A percentile compares a stretch with the other conserved stretches of the same genome.
phyloP scores from a whole-genome alignment of 2,888 invertebrate genomes.

The Amphipyra berbera region DNA sequence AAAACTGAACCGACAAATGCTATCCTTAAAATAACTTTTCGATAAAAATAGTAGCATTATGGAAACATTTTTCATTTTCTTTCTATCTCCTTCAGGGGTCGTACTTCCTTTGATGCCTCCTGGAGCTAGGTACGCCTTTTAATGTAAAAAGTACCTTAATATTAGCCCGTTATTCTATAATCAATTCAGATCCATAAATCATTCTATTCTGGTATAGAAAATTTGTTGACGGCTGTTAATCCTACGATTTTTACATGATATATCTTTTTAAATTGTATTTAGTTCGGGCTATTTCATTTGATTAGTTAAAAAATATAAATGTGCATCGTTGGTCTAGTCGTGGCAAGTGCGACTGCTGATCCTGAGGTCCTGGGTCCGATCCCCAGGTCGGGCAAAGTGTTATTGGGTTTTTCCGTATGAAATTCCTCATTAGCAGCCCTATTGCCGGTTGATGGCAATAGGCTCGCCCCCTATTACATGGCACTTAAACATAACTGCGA shows the following conservation, averaged over 20 bases:
- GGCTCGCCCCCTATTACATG: too few relatives aligned
- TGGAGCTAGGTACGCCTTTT: slow-evolving; percentile 20
- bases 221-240: slow-evolving; percentile 8
- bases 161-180: slow-evolving; percentile 38
- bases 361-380: too few relatives aligned
- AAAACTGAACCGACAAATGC: slow-evolving; percentile 11
- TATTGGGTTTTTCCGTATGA: too few relatives aligned
- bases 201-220: slow-evolving; percentile 26
- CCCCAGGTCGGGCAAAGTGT: too few relatives aligned
- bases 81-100: background rate
- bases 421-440: too few relatives aligned
- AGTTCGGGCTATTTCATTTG: slow-evolving; percentile 3
- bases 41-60: slow-evolving; percentile 9
- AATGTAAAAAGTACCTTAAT: slow-evolving; percentile 40
- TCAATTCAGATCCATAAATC: slow-evolving; percentile 30
- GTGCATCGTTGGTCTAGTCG: too few relatives aligned
- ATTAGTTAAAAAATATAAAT: background rate
- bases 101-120: slow-evolving; percentile 24
- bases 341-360: too few relatives aligned
- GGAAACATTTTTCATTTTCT: slow-evolving; percentile 31
- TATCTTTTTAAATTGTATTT: background rate
- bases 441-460: too few relatives aligned
- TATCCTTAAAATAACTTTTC: slow-evolving; percentile 1
- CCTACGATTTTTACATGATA: slow-evolving; percentile 1
- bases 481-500: too few relatives aligned